Base-by-base conservation (phyloP, 2,113 vertebrate species). In the Variabilichromis moorii region DNA sequence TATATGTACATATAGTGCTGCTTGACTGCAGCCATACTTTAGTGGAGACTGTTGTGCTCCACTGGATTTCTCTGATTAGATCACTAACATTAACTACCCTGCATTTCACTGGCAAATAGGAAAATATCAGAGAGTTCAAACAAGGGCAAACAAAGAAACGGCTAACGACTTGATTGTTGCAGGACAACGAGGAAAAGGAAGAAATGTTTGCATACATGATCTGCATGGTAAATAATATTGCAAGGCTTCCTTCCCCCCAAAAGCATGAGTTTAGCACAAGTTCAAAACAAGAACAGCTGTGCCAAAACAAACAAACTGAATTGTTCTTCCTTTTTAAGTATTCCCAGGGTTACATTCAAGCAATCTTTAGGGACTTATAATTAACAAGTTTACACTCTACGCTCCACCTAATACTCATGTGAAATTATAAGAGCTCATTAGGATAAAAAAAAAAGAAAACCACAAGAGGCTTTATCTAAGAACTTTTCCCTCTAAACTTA, bases 281-380 rank as follows among this genome's bases (percentile, higher is more conserved):
- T 83, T 83, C 51, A 94, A 91, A 90, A 90, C 86, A 73, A 54
- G 33, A 84, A 35, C 5, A 55, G 31, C n/a, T 84, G 82, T 86
- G 89, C 90, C 93, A 93, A 94, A 91, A 91, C 82, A 95, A 94
- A 83, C 88, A n/a, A n/a, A 81, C 42, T 28, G 88, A 81, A 91
- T 89, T 84, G 84, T 92, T 91, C 84, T 90, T 93, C 86, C 88
- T 89, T 90, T 91, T 84, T 59, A 84, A 90, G 86, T 82, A 83
- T 88, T 92, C 81, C 63, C 86, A 83, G 33, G 45, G 81, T 80
- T 86, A 76, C 82, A 45, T 73, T 86, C 8, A 81, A 92, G 87
- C 40, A 19, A 87, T 73, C 87, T 81, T 68, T 26, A 10, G 45
- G 54, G 80, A 80, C 50, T 79, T 82, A 33, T 55, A 26, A 28